Conservation (phyloP, 1,140 invertebrate genomes). For the Acromyrmex charruanus region DNA sequence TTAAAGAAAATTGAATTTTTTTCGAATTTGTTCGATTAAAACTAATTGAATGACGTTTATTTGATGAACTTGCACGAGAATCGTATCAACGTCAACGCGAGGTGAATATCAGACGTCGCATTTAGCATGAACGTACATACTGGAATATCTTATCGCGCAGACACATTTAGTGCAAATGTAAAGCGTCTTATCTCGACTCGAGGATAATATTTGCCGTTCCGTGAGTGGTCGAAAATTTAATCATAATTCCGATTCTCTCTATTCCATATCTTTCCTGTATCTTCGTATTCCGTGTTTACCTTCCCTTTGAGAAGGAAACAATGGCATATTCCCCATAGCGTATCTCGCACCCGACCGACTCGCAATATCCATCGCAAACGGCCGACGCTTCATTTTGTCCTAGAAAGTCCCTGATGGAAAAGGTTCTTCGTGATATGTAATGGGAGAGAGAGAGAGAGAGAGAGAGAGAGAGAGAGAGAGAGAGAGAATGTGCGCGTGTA, state of each 20-base stretch:
- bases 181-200: conserved; percentile 17
- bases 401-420: conserved; percentile 79
- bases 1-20: not conserved
- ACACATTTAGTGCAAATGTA: conserved; percentile 43
- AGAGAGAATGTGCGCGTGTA: not conserved
- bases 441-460: conserved; percentile 67
- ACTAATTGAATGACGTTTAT: conserved; percentile 34
- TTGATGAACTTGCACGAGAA: not conserved
- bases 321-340: conserved; percentile 19
- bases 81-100: not conserved
- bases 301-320: conserved; percentile 32
- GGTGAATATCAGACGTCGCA: conserved; percentile 11
- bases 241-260: conserved; percentile 46
- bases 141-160: conserved; percentile 44
- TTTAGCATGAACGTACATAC: conserved; percentile 3
- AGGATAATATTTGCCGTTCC: conserved; percentile 31
- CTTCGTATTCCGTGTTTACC: not conserved
- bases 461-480: not conserved
- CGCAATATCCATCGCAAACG: conserved; percentile 72
- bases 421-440: conserved; percentile 80
- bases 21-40: not conserved
- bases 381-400: conserved; percentile 74
- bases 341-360: conserved; percentile 56
- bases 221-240: conserved; percentile 32
- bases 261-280: not conserved